A percentile compares a stretch with the other conserved stretches of the same genome.
Conservation (phyloP, 2,888 invertebrate species). For the Calephelis perditalis region DNA sequence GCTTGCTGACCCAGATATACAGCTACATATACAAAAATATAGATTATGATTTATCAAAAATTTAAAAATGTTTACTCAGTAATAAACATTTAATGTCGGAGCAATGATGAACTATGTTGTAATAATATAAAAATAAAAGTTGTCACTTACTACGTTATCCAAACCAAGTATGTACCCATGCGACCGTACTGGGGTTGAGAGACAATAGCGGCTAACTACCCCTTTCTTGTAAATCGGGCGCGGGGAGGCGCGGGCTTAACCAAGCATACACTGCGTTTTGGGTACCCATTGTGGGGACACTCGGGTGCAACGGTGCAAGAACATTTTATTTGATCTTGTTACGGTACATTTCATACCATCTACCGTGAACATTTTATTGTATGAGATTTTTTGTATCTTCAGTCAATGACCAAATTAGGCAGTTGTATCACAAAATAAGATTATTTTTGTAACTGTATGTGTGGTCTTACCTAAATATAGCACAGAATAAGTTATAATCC, state of each 20-base stretch:
- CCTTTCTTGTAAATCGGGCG: constrained; percentile 67
- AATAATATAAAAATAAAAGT: constrained; percentile 26
- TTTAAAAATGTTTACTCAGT: too few relatives aligned
- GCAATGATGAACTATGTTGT: too few relatives aligned
- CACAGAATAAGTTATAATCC: too few relatives aligned
- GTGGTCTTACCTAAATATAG: not conserved
- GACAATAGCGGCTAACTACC: constrained; percentile 77
- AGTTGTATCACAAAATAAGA: not conserved
- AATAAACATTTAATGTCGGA: too few relatives aligned
- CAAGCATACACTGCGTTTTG: constrained; percentile 72
- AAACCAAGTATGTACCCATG: constrained; percentile 34
- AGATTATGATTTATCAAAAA: too few relatives aligned
- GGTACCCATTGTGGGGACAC: constrained; percentile 54
- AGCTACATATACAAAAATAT: too few relatives aligned
- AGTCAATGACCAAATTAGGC: not conserved
- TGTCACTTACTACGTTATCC: constrained; percentile 46
- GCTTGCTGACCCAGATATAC: too few relatives aligned
- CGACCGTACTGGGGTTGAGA: constrained; percentile 51
- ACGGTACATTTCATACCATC: constrained; percentile 15
- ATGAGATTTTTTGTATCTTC: constrained; percentile 1
- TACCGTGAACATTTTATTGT: constrained; percentile 5
- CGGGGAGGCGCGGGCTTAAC: constrained; percentile 70
- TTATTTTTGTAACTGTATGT: not conserved
- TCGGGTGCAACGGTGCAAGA: constrained; percentile 29
- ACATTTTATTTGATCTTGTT: constrained; percentile 17